phyloP scores from a whole-genome alignment of 2,888 invertebrate species.

The Lagria hirta region DNA sequence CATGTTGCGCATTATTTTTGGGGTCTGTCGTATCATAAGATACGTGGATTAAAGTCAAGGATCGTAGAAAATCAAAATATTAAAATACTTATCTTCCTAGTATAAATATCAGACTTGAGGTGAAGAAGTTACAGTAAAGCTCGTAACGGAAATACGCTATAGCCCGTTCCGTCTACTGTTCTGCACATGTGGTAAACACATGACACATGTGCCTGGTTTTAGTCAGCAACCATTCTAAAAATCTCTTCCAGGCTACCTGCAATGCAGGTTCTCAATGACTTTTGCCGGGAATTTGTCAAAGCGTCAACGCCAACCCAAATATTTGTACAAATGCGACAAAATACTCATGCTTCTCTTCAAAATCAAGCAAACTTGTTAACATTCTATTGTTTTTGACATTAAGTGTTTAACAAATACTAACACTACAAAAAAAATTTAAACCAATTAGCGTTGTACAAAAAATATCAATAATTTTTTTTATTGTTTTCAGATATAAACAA shows the following conservation, averaged over 20 bases:
- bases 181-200: slow-evolving; percentile 44
- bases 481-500: too few relatives aligned
- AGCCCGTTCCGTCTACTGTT: slow-evolving; percentile 28
- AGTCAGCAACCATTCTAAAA: slow-evolving; percentile 32
- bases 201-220: slow-evolving; percentile 44
- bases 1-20: too few relatives aligned
- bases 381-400: too few relatives aligned
- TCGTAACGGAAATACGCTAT: slow-evolving; percentile 28
- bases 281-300: slow-evolving; percentile 20
- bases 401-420: too few relatives aligned
- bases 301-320: slow-evolving; percentile 4
- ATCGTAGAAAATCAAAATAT: too few relatives aligned
- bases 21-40: too few relatives aligned
- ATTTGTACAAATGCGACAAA: slow-evolving; percentile 15
- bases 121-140: slow-evolving; percentile 18
- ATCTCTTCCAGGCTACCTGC: slow-evolving; percentile 21
- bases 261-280: slow-evolving; percentile 12
- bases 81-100: slow-evolving; percentile 12
- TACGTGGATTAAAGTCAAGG: too few relatives aligned
- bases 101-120: slow-evolving; percentile 19
- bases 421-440: too few relatives aligned
- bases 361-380: too few relatives aligned
- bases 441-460: too few relatives aligned
- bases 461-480: too few relatives aligned
- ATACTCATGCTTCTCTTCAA: not conserved